Evolutionary conservation across 53 echinoderm and acorn worm species (phyloP), one percentile per base, ranked within the genome.

Genomic region (Pentamera pediparva): DNA sequence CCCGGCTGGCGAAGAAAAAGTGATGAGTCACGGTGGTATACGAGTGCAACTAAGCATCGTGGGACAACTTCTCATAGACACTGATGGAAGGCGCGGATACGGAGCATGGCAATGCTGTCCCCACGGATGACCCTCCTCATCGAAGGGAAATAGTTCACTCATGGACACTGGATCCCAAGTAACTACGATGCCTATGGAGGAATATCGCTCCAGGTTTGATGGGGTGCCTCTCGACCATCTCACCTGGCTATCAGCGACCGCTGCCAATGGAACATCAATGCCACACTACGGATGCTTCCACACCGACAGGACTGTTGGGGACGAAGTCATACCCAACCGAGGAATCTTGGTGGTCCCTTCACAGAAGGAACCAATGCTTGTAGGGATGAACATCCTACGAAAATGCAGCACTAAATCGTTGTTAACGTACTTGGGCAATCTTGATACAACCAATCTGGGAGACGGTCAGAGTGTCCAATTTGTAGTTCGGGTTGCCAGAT

Each of bases 311-410:
- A 30, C 17, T 4, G 26, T 75, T 1, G 59, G 21, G 21, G 37
- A 40, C 3, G 37, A 22, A 17, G 19, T 12, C 28, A 29, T 75
- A n/a, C 39, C 62, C 13, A 1, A n/a, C 4, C 21, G 43, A 29
- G 67, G 78, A 22, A 67, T 78, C 25, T 31, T 78, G 4, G 53
- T 78, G 0, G 41, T 39, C 3, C 32, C 65, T 9, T 25, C 17
- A 4, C 7, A 33, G 2, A 60, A 67, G 20, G 11, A 29, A 25
- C 78, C 78, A 2, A 27, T 78, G 1, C 26, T 78, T 3, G 18
- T 78, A 37, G 78, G 78, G 3, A 78, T 67, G 78, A 78, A 67
- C 27, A 39, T 78, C 18, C 21, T 78, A 9, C 10, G 65, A 17
- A 1, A 67, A 15, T 32, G 59, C 4, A 29, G 15, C 26, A 12